Evolutionary conservation across 2,113 vertebrate species (phyloP).

Genomic region (Scalopus aquaticus): DNA sequence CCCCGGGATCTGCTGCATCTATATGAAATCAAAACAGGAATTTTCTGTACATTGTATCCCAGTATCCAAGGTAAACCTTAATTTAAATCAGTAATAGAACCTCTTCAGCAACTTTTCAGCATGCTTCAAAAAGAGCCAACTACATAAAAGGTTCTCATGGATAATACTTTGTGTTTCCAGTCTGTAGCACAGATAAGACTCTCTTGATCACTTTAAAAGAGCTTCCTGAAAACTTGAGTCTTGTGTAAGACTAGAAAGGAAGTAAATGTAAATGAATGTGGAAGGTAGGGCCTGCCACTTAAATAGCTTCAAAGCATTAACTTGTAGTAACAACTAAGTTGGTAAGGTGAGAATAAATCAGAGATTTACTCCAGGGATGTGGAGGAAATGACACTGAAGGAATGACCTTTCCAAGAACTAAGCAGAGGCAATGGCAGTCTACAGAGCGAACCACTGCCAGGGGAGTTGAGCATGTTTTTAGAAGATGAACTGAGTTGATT

Average conservation of each 20-base stretch:
- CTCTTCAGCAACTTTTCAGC: neutral
- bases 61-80: slow-evolving; percentile 10
- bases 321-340: neutral
- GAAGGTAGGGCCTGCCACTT: neutral
- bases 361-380: neutral
- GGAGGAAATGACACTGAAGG: neutral
- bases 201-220: neutral
- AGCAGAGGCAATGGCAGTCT: neutral
- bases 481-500: neutral
- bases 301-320: neutral
- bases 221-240: slow-evolving; percentile 39
- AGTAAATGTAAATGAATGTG: neutral
- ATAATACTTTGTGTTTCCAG: neutral
- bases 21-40: neutral
- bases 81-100: neutral
- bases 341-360: neutral
- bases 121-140: neutral
- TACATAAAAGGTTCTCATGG: neutral
- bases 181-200: neutral
- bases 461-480: neutral
- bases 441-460: neutral
- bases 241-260: neutral
- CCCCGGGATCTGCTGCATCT: neutral
- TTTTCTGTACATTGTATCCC: neutral
- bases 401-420: neutral